Conservation (phyloP, 2,113 vertebrate species). For the Phoenicopterus ruber region DNA sequence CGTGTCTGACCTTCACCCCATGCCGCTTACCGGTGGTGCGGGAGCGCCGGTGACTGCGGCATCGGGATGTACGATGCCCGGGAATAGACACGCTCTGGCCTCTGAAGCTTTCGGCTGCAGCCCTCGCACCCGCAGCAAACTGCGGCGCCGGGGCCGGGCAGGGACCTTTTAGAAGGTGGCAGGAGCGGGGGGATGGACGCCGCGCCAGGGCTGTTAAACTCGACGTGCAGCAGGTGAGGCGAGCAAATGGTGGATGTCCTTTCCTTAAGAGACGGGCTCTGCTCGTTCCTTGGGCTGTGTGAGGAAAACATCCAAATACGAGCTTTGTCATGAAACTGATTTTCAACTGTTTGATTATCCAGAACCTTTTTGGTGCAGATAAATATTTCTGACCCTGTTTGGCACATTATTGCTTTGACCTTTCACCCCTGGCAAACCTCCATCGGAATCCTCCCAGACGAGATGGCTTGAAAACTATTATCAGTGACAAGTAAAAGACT, state of each 20-base stretch:
- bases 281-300: neutral
- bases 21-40: neutral
- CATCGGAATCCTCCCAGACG: slow-evolving; percentile 26
- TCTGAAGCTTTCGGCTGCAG: neutral
- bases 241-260: neutral
- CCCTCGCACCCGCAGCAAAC: neutral
- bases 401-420: slow-evolving; percentile 58
- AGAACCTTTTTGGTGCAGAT: slow-evolving; percentile 30
- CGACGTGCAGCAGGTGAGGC: neutral
- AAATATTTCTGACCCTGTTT: slow-evolving; percentile 50
- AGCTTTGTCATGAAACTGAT: slow-evolving; percentile 42
- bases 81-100: neutral
- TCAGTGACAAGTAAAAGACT: slow-evolving; percentile 64
- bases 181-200: neutral
- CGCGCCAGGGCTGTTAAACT: neutral
- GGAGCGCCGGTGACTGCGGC: neutral
- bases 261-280: neutral
- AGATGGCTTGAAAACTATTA: slow-evolving; percentile 55
- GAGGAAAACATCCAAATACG: neutral
- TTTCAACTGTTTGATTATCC: slow-evolving; percentile 53
- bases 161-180: neutral
- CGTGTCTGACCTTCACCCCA: neutral
- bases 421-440: slow-evolving; percentile 25
- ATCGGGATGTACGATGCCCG: accelerated
- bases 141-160: neutral